Base-by-base conservation (phyloP, 2,888 invertebrate species). In the Ligdia adustata region DNA sequence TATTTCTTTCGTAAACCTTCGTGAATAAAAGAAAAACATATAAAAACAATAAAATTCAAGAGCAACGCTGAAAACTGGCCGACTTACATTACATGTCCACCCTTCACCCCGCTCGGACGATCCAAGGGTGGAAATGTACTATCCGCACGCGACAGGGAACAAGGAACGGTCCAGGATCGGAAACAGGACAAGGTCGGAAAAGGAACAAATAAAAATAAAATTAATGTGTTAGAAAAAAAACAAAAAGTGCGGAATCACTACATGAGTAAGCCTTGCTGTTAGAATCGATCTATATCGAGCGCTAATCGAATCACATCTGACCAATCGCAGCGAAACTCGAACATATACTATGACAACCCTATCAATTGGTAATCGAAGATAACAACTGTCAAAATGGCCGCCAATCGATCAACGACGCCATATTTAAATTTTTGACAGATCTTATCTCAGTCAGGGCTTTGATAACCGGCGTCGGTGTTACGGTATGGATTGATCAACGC, bases 11-110 rank as follows among this genome's bases (percentile, higher is more conserved):
- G 9, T 15, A 9, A 46, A 31, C 40, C 20, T 48, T 32, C 27
- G 22, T 4, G 11, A 65, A 64, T 66, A 64, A 44, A 40, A 53
- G 62, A 62, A 68, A 70, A 71, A 72, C 72, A 72, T 70, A 70
- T 72, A 72, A 70, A 69, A 75, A 77, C 72, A 66, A 75, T 77
- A 75, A 75, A 73, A 75, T 72, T 38, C 32, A 42, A 48, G 38
- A 43, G 33, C 28, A 49, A 49, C 42, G 24, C 9, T 32, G 32
- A 27, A 37, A 48, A 32, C 42, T 33, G 31, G 45, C 51, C 48
- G 18, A 45, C 41, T 47, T 51, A 48, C 48, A 53, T 37, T 51
- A 51, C 50, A 53, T 41, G 47, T 47, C 47, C 41, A 38, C 52
- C 55, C 33, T 46, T 49, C 52, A 44, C 47, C 46, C 57, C 54